Evolutionary conservation across 2,888 invertebrate species (phyloP).

Genomic region (Augiades crinisus): DNA sequence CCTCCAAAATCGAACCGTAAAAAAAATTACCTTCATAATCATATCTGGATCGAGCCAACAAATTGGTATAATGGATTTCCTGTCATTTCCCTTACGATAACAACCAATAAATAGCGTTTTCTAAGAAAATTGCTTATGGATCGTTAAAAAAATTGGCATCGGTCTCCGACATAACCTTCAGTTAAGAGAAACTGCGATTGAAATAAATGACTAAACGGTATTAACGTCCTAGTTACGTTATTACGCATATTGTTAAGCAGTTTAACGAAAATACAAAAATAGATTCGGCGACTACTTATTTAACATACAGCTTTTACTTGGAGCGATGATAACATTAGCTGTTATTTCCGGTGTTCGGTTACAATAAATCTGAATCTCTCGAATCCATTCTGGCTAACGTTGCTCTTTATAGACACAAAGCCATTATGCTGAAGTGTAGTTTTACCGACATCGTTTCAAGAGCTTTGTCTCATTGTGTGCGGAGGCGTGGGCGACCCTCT

Average conservation of each 20-base stretch:
- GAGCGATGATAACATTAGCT: slow-evolving; percentile 31
- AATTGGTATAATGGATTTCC: too few species aligned
- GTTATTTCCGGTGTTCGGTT: slow-evolving; percentile 37
- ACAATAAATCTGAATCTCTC: slow-evolving; percentile 36
- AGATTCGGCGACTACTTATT: not conserved
- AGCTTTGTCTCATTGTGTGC: slow-evolving; percentile 61
- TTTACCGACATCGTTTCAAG: slow-evolving; percentile 40
- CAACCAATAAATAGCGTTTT: not conserved
- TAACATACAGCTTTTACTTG: not conserved
- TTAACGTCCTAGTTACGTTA: too few species aligned
- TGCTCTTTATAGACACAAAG: slow-evolving; percentile 33
- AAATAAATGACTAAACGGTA: not conserved
- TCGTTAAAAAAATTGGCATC: not conserved
- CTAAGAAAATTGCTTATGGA: not conserved
- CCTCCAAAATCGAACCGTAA: too few species aligned
- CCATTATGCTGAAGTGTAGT: slow-evolving; percentile 36
- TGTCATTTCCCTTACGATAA: too few species aligned
- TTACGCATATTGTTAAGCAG: not conserved
- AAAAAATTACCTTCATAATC: too few species aligned
- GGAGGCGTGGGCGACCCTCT: slow-evolving; percentile 67
- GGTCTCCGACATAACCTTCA: not conserved
- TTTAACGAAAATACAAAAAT: not conserved
- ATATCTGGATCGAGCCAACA: too few species aligned
- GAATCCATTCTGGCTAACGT: slow-evolving; percentile 31
- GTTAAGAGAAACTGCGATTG: not conserved